phyloP scores from a whole-genome alignment of 2,888 invertebrate species.

The Onthophagus sagittarius region DNA sequence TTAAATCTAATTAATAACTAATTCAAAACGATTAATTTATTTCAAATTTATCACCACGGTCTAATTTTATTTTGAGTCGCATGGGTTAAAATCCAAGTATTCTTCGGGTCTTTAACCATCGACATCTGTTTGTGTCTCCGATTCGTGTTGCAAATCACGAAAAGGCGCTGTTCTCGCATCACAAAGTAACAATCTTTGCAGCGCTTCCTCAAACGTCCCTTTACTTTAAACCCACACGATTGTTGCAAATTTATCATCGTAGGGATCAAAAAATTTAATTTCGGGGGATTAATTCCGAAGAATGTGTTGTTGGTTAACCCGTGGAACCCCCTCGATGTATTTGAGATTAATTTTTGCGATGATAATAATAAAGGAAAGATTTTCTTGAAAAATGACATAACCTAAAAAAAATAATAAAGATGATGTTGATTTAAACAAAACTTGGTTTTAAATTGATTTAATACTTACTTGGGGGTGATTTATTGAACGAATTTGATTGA shows the following conservation, averaged over 20 bases:
- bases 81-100: constrained; percentile 72
- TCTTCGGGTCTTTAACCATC: constrained; percentile 63
- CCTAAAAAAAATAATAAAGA: no score
- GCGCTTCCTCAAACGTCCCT: constrained; percentile 62
- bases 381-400: no score
- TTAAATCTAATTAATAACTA: background rate
- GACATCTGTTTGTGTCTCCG: constrained; percentile 81
- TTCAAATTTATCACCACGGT: constrained; percentile 48
- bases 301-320: no score
- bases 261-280: background rate
- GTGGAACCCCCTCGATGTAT: no score
- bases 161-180: constrained; percentile 61
- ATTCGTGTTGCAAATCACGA: constrained; percentile 70
- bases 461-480: no score
- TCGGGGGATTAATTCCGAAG: no score
- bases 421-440: no score
- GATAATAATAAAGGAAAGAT: no score
- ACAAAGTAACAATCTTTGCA: constrained; percentile 79
- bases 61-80: constrained; percentile 62
- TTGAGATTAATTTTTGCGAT: no score
- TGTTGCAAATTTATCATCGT: constrained; percentile 28
- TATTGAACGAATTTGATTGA: no score
- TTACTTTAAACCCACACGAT: constrained; percentile 67
- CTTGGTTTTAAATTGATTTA: no score
- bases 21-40: background rate